phyloP scores from a whole-genome alignment of 2,888 invertebrate species.

The Stenchaetothrips biformis region DNA sequence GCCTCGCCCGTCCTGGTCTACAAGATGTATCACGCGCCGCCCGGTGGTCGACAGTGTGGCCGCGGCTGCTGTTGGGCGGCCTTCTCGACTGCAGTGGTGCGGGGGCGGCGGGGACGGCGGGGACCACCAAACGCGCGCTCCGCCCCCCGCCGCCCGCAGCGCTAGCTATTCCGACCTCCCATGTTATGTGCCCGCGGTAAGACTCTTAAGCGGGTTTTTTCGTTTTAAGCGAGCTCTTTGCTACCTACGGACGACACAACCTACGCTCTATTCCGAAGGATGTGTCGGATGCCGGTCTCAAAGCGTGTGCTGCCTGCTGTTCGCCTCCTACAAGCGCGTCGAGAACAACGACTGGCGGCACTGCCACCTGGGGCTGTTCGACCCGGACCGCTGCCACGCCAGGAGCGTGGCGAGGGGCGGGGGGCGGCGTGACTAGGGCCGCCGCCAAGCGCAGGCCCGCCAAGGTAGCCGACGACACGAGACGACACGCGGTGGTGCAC shows the following conservation, averaged over 20 bases:
- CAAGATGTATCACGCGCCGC: constrained; percentile 8
- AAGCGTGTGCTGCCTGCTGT: constrained; percentile 1
- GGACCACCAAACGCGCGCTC: too few species aligned
- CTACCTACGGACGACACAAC: too few species aligned
- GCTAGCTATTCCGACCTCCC: background rate
- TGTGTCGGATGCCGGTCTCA: background rate
- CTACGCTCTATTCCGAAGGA: background rate
- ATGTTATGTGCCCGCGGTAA: background rate
- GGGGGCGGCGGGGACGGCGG: background rate
- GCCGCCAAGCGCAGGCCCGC: background rate
- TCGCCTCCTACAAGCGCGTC: constrained; percentile 14
- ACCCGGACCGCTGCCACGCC: background rate
- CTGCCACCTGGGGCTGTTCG: background rate
- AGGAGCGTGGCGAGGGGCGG: background rate
- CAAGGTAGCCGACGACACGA: too few species aligned
- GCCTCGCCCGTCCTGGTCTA: constrained; percentile 4
- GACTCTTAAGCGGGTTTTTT: too few species aligned
- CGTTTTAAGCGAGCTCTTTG: too few species aligned
- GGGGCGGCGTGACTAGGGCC: background rate
- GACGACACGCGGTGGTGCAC: too few species aligned
- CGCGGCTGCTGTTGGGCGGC: constrained; percentile 9
- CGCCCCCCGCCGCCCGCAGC: background rate
- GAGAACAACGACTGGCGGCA: constrained; percentile 14
- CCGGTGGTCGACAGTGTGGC: constrained; percentile 6
- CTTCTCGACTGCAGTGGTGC: background rate